These are phyloP conservation scores for Mola mola DNA, from an alignment of 2,113 vertebrate genomes.

Conservation along the genomic window DNA sequence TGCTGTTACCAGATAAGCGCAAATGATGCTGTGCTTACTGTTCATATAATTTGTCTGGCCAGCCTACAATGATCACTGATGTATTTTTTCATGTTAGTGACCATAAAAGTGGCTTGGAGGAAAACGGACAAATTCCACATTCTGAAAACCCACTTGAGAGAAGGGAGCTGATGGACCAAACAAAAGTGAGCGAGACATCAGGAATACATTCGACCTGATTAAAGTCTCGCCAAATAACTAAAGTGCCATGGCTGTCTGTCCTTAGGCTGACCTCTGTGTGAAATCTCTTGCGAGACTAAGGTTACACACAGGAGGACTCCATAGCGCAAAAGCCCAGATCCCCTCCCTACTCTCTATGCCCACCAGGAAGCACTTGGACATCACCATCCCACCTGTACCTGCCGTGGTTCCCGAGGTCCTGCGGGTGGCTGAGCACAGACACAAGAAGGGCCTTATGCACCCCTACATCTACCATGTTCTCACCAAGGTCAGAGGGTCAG, in stretches of 20 bases:
- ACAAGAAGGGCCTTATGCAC: slow-evolving; percentile 97
- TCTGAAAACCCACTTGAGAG: slow-evolving; percentile 80
- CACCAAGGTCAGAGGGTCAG: slow-evolving; percentile 85
- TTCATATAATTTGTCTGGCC: too few species aligned
- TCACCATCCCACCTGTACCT: slow-evolving; percentile 93
- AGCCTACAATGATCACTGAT: slow-evolving; percentile 1
- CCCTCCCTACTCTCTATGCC: slow-evolving; percentile 96
- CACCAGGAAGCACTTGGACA: slow-evolving; percentile 97
- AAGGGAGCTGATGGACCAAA: slow-evolving; percentile 86
- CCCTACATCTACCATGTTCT: slow-evolving; percentile 95
- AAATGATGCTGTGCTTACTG: too few species aligned
- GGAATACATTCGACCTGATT: not conserved
- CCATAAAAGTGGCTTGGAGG: slow-evolving; percentile 89
- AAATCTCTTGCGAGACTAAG: slow-evolving; percentile 83
- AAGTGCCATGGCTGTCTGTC: not conserved
- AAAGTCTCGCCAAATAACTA: not conserved
- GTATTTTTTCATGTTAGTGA: slow-evolving; percentile 83
- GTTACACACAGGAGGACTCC: slow-evolving; percentile 83
- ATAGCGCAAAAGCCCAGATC: slow-evolving; percentile 85
- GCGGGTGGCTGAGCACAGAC: slow-evolving; percentile 93
- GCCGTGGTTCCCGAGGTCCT: slow-evolving; percentile 92
- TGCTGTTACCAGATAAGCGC: too few species aligned
- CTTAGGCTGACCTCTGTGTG: slow-evolving; percentile 85
- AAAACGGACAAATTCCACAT: slow-evolving; percentile 82
- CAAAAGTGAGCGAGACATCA: slow-evolving; percentile 82